Evolutionary conservation across 64 coral and sea anemone species (phyloP), one percentile per base, ranked within the genome.

Genomic region (Hydrozoanthus tunicans): DNA sequence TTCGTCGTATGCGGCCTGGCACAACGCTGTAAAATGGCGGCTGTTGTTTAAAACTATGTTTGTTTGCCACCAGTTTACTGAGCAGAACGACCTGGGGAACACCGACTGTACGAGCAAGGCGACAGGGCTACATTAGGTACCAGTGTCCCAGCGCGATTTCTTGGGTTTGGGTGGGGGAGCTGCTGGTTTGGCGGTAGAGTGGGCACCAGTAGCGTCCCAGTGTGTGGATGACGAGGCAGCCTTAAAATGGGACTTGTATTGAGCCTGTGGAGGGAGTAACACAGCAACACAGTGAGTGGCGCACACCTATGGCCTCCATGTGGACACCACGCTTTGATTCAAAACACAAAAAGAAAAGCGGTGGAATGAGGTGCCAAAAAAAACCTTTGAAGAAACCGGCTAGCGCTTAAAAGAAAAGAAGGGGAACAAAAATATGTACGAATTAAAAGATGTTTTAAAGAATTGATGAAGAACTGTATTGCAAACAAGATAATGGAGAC

Each of bases 241-340:
- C 51, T 91, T 79, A 23, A 96, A 96, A 73, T 93, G 91, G 43
- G 92, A 91, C 71, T 93, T 96, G 64, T 94, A 96, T 77, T 96
- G 95, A 5, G 95, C 92, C 95, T 96, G 83, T 57, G 6, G 60
- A 89, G 80, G 32, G 32, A 63, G 61, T 63, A 63, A 63, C 61
- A 63, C 61, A 63, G 61, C 2, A 63, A 63, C 61, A 63, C 61
- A 63, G 61, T 63, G 61, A 63, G 61, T 63, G 61, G 61, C 61
- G 61, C 61, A 63, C 61, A 63, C 61, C 61, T 63, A 63, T 63
- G 61, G 61, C 2, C 61, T 63, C 61, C 61, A 0, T 63, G 61
- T 63, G 61, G 61, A 2, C 61, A 63, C 61, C 61, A 63, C 61
- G 61, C 0, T 63, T 63, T 63, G 61, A 63, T 63, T 63, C 61